Evolutionary conservation across 2,797 vertebrate genomes (phyloP).

Genomic region (Trachops cirrhosus): DNA sequence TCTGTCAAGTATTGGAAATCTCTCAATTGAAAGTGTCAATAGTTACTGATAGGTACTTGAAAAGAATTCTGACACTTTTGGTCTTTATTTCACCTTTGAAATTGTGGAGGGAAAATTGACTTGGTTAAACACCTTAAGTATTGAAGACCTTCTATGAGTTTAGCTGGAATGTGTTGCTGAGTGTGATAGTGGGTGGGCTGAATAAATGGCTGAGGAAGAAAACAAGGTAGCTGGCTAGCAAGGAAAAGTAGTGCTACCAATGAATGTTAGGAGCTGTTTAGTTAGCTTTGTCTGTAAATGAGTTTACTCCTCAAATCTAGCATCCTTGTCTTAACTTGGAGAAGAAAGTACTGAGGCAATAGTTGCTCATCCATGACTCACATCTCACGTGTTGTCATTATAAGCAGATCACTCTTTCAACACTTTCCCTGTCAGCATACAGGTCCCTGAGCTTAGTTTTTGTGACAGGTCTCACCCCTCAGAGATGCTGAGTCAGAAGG

Average conservation of each 20-base stretch:
- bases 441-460: neutral
- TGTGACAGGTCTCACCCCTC: neutral
- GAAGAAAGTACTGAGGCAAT: neutral
- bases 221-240: neutral
- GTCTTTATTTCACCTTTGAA: neutral
- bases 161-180: neutral
- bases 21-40: neutral
- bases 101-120: neutral
- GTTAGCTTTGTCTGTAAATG: neutral
- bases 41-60: neutral
- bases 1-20: neutral
- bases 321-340: neutral
- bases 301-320: neutral
- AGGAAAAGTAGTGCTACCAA: fast-evolving
- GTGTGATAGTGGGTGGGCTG: neutral
- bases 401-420: neutral
- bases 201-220: neutral
- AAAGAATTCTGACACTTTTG: neutral
- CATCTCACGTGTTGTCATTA: neutral
- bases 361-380: neutral
- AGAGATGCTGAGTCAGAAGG: neutral
- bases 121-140: neutral
- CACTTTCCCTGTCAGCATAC: neutral
- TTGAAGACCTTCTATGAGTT: neutral
- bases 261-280: neutral